phyloP scores from a whole-genome alignment of 1,140 invertebrate genomes.

The Pseudomyrmex cubaensis region DNA sequence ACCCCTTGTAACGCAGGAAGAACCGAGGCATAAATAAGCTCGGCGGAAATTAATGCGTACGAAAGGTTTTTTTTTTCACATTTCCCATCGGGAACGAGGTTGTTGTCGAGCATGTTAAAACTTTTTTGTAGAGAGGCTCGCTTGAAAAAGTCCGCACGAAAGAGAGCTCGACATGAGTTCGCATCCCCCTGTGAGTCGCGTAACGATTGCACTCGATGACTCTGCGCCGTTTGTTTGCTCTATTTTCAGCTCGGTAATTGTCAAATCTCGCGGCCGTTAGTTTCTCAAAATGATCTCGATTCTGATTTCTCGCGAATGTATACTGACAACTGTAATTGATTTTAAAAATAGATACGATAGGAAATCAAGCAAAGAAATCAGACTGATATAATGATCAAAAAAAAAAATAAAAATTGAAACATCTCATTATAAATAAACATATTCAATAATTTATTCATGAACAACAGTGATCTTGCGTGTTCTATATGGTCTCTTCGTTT shows the following conservation, averaged over 20 bases:
- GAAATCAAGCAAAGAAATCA: too few relatives aligned
- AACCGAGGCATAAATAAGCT: slow-evolving; percentile 44
- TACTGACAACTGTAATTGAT: too few relatives aligned
- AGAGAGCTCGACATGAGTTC: not conserved
- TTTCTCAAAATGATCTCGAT: not conserved
- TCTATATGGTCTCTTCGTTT: too few relatives aligned
- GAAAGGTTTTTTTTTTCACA: slow-evolving; percentile 38
- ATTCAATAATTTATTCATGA: too few relatives aligned
- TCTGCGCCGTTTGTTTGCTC: not conserved
- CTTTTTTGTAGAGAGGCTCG: not conserved
- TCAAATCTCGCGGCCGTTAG: slow-evolving; percentile 2
- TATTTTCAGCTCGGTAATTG: slow-evolving; percentile 23
- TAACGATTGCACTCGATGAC: slow-evolving; percentile 15
- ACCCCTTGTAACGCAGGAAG: slow-evolving; percentile 8
- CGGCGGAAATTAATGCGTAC: slow-evolving; percentile 50
- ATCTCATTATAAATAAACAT: too few relatives aligned
- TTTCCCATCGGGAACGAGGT: slow-evolving; percentile 48
- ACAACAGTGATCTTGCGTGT: too few relatives aligned
- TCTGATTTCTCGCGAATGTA: not conserved
- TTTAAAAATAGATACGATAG: too few relatives aligned
- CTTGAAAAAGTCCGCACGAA: slow-evolving; percentile 12
- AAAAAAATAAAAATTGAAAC: too few relatives aligned
- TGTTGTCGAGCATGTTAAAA: slow-evolving; percentile 50
- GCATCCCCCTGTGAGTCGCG: not conserved
- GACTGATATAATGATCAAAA: too few relatives aligned